Conservation (phyloP, 2,888 invertebrate genomes). For the Anthophora plumipes region DNA sequence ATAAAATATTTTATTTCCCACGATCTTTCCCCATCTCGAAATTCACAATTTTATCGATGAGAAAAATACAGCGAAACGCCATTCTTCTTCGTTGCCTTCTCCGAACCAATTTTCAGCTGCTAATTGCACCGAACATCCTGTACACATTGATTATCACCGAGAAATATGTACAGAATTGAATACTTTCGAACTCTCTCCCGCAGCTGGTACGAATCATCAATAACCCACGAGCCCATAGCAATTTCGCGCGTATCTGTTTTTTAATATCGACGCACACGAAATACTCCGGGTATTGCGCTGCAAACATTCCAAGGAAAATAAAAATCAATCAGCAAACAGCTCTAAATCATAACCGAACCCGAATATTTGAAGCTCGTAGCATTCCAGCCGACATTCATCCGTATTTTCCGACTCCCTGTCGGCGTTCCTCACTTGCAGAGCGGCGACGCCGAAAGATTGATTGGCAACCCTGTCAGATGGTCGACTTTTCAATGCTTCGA, state of each 20-base stretch:
- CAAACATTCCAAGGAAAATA: slow-evolving; percentile 45
- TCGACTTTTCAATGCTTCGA: slow-evolving; percentile 55
- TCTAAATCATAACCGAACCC: slow-evolving; percentile 58
- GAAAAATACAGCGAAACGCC: not conserved
- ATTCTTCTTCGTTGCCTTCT: not conserved
- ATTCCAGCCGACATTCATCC: slow-evolving; percentile 68
- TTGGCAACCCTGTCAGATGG: slow-evolving; percentile 51
- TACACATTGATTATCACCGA: not conserved
- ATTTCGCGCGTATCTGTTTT: slow-evolving; percentile 34
- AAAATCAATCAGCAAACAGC: slow-evolving; percentile 59
- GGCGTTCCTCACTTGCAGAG: slow-evolving; percentile 57
- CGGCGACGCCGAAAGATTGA: slow-evolving; percentile 68
- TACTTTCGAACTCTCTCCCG: not conserved
- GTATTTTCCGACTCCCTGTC: slow-evolving; percentile 49
- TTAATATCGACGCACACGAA: slow-evolving; percentile 35
- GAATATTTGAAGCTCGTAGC: slow-evolving; percentile 64
- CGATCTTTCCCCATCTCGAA: no score
- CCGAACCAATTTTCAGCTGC: not conserved
- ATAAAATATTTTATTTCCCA: no score
- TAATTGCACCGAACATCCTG: not conserved
- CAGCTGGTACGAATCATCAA: slow-evolving; percentile 6
- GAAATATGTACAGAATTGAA: not conserved
- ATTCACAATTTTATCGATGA: no score
- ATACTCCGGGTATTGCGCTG: slow-evolving; percentile 13
- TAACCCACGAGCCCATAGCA: slow-evolving; percentile 1